Conservation (phyloP, 2,797 vertebrate genomes). For the Scyliorhinus canicula region DNA sequence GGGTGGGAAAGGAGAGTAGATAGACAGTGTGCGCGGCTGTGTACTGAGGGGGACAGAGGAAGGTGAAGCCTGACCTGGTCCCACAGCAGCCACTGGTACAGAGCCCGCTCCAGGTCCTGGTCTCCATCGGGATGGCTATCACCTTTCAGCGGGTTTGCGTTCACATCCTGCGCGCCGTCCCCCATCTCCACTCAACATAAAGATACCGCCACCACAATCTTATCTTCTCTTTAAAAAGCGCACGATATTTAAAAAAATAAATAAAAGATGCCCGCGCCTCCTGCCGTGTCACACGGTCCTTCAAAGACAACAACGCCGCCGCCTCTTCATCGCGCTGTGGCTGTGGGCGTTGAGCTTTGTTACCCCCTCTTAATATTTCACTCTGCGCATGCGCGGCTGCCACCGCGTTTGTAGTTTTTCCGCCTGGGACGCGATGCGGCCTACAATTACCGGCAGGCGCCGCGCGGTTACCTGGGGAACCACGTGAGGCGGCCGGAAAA, state of each 20-base stretch:
- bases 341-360: neutral
- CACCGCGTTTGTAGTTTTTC: neutral
- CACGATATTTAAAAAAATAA: too few relatives aligned
- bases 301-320: constrained; percentile 38
- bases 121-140: constrained; percentile 62
- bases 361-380: neutral
- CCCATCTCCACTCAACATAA: constrained; percentile 50
- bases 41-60: neutral
- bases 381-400: neutral
- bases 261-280: neutral
- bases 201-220: constrained; percentile 43
- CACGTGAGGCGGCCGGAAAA: neutral
- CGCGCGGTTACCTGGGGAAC: neutral
- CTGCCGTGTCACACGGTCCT: constrained; percentile 9
- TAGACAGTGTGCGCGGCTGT: neutral
- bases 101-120: constrained; percentile 66
- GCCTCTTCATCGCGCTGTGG: constrained; percentile 40
- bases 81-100: constrained; percentile 76
- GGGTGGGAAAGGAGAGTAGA: neutral
- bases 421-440: constrained; percentile 14
- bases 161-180: constrained; percentile 59
- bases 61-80: constrained; percentile 63
- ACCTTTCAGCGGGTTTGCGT: constrained; percentile 61
- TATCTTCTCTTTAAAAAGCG: neutral
- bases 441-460: neutral